Base-by-base conservation (phyloP, 1,140 invertebrate genomes). In the Zaprionus gabonicus region DNA sequence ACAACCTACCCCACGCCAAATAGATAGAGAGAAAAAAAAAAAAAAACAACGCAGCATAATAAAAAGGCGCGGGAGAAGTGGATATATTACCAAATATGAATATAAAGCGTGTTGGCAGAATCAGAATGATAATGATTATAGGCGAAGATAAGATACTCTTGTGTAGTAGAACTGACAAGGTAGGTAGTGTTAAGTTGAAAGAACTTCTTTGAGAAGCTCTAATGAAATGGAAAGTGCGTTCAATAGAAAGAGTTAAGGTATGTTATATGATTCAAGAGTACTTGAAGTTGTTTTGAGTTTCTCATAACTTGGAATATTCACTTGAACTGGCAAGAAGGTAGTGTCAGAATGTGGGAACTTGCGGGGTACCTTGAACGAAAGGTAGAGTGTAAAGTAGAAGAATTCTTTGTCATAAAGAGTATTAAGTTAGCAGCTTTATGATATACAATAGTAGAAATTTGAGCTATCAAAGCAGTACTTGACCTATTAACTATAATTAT, bases 61-160 rank as follows among this genome's bases (percentile, higher is more conserved):
- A 56, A 76, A 36, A 76, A 72, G 53, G 62, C 71, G 74, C 69
- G 75, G 74, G 74, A 65, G 74, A 58, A 49, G 66, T 44, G 57
- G 58, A 64, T 75, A 88, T 81, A 68, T 70, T 80, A 75, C 81
- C 71, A 85, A 88, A 88, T 88, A 90, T 90, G 86, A 88, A 88
- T 90, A 88, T 82, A 85, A 88, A 81, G 70, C 59, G 34, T 72
- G 66, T 78, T 51, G 12, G 46, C 17, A 51, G 46, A 51, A 51
- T 51, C 10, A 69, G 69, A 63, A 17, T 57, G 20, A 57, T 17
- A 49, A 31, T 38, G 28, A 23, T 28, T 34, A 9, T 25, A 27
- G 25, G 1, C 27, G 53, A 64, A 38, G 12, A 51, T 34, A 25
- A 23, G 9, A 75, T 75, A 71, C 72, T 10, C 67, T 74, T 27